Base-by-base conservation (phyloP, 2,888 invertebrate species). In the Lycophotia porphyrea region DNA sequence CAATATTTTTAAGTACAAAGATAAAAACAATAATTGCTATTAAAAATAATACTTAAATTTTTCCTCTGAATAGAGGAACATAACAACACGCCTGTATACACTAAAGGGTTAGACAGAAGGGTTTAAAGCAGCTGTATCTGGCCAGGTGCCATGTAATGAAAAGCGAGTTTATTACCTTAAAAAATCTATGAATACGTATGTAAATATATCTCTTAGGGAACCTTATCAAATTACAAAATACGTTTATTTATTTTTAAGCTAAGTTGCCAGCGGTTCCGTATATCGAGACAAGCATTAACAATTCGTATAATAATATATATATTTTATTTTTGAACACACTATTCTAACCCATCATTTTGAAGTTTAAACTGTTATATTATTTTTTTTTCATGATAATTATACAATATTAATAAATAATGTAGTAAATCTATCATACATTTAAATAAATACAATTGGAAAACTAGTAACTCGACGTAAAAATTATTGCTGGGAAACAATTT, bases 271-370 rank as follows among this genome's bases (percentile, higher is more conserved):
- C 82, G 76, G 74, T 74, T 76, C 71, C 74, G 74, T 78, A 79
- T 76, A 79, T 76, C 58, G 44, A 78, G 72, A 80, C 76, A 87
- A 87, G 87, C 87, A 47, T 81, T 81, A 87, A 87, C 88, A 87
- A 76, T 86, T 87, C 76, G 84, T 87, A 86, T 82, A 82, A 75
- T 76, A 79, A 76, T 76, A 80, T 78, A 75, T 81, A 84, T 80
- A 77, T 75, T 76, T 68, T 79, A 78, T 80, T 81, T 85, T 84
- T 87, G 87, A 87, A 87, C 87, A 87, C 87, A 87, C 88, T 84
- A 86, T 84, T 52, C 83, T 86, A 76, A 78, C 60, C 79, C 73
- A 42, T 60, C 63, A 65, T 77, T 74, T 77, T 61, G 5, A 27
- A 55, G 58, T 63, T 72, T 18, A 11, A 24, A 74, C 63, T 85